Evolutionary conservation across 2,797 vertebrate species (phyloP).

Genomic region (Denticeps clupeoides): DNA sequence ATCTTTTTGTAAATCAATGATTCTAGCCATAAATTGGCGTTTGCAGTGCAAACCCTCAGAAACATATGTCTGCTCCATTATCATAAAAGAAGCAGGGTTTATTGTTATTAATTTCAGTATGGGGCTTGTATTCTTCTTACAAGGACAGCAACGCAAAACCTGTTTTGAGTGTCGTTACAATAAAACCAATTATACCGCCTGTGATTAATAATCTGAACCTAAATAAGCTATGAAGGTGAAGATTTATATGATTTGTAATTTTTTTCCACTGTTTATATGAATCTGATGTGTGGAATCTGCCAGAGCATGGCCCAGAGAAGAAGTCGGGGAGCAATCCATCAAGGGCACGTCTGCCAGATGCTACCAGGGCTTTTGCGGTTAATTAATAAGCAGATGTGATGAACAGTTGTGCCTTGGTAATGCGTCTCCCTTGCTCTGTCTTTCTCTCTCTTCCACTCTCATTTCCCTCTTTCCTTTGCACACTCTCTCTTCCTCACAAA

Average conservation of each 20-base stretch:
- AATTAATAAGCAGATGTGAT: slow-evolving; percentile 17
- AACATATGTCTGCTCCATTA: too few species aligned
- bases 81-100: too few species aligned
- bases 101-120: too few species aligned
- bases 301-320: not conserved
- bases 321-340: not conserved
- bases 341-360: slow-evolving; percentile 7
- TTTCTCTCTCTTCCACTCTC: not conserved
- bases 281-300: too few species aligned
- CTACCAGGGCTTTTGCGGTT: slow-evolving; percentile 14
- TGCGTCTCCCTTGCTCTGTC: slow-evolving; percentile 7
- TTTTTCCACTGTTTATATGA: not conserved
- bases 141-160: not conserved
- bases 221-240: too few species aligned
- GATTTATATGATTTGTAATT: too few species aligned
- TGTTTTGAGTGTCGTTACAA: too few species aligned
- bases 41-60: too few species aligned
- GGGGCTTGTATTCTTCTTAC: not conserved
- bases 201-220: too few species aligned
- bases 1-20: too few species aligned
- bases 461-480: slow-evolving; percentile 16
- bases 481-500: slow-evolving; percentile 15
- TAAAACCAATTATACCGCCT: too few species aligned
- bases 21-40: too few species aligned
- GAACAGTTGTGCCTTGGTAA: slow-evolving; percentile 8